phyloP scores from a whole-genome alignment of 37 sponge, comb jelly and placozoan species.

The Agelas oroides region DNA sequence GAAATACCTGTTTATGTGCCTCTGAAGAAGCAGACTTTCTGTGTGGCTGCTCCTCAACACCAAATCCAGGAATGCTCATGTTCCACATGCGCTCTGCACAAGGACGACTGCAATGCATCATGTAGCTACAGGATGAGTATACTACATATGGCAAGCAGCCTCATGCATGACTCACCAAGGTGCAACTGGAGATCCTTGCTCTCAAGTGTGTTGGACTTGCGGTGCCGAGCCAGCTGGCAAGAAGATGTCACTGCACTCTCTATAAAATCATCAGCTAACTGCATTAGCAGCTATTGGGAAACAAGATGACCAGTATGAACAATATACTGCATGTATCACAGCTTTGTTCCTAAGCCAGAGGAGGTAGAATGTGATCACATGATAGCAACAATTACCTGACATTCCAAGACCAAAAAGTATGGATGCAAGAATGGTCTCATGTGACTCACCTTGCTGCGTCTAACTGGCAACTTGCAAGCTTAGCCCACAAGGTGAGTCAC shows the following conservation, averaged over 20 bases:
- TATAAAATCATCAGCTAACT: constrained; percentile 95
- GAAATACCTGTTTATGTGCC: constrained; percentile 88
- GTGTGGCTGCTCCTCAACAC: constrained; percentile 52
- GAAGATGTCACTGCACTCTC: constrained; percentile 88
- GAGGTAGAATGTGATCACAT: too few relatives aligned
- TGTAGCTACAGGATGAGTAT: too few relatives aligned
- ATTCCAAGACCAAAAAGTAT: too few relatives aligned
- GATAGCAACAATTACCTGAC: too few relatives aligned
- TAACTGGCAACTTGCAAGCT: too few relatives aligned
- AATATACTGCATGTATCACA: too few relatives aligned
- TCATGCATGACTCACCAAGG: constrained; percentile 44
- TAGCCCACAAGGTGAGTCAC: too few relatives aligned
- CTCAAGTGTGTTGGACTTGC: constrained; percentile 87
- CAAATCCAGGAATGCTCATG: constrained; percentile 93
- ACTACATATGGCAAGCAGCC: too few relatives aligned
- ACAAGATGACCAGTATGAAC: not conserved
- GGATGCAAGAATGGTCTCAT: too few relatives aligned
- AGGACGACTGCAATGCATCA: not conserved
- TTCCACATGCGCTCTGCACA: constrained; percentile 86
- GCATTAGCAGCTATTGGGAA: constrained; percentile 72
- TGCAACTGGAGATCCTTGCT: constrained; percentile 78
- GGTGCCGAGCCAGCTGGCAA: constrained; percentile 90
- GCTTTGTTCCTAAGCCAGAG: too few relatives aligned
- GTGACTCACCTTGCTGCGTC: too few relatives aligned
- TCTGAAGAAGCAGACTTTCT: constrained; percentile 79